Evolutionary conservation across 1,140 invertebrate species (phyloP).

Genomic region (Laupala kohalensis): DNA sequence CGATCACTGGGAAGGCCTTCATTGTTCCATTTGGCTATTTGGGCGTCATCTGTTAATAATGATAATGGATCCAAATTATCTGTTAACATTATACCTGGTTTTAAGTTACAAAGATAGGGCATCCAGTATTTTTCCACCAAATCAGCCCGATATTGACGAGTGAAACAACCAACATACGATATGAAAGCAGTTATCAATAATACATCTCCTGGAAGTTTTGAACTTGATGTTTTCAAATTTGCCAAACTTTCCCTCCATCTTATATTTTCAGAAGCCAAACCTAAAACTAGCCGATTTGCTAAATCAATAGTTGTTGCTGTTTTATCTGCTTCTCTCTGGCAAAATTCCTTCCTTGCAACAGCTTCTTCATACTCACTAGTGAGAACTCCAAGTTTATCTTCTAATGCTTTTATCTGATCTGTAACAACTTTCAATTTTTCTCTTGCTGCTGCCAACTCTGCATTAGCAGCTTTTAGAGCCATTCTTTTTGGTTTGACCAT

Average conservation of each 20-base stretch:
- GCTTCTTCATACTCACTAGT: conserved; percentile 73
- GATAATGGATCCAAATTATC: conserved; percentile 64
- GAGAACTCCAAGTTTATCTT: conserved; percentile 60
- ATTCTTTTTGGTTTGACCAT: conserved; percentile 82
- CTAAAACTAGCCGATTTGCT: conserved; percentile 83
- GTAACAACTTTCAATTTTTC: conserved; percentile 58
- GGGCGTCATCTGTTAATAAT: conserved; percentile 79
- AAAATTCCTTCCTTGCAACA: conserved; percentile 71
- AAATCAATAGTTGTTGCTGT: conserved; percentile 76
- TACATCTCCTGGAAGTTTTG: conserved; percentile 79
- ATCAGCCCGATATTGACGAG: conserved; percentile 65
- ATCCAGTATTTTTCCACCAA: conserved; percentile 70
- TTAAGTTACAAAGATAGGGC: conserved; percentile 47
- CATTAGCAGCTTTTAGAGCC: conserved; percentile 69
- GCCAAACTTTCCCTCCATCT: conserved; percentile 63
- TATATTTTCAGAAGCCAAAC: conserved; percentile 83
- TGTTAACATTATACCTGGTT: conserved; percentile 64
- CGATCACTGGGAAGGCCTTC: conserved; percentile 81
- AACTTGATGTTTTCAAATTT: conserved; percentile 40
- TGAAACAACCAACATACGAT: conserved; percentile 91
- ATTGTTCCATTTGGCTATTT: conserved; percentile 88
- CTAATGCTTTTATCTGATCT: conserved; percentile 44
- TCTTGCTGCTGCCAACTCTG: conserved; percentile 64
- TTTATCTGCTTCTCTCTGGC: conserved; percentile 72
- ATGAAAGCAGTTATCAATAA: conserved; percentile 85